Percentiles rank a stretch among this genome's conserved stretches.
phyloP scores from a whole-genome alignment of 2,113 vertebrate genomes.

The Vicugna pacos region DNA sequence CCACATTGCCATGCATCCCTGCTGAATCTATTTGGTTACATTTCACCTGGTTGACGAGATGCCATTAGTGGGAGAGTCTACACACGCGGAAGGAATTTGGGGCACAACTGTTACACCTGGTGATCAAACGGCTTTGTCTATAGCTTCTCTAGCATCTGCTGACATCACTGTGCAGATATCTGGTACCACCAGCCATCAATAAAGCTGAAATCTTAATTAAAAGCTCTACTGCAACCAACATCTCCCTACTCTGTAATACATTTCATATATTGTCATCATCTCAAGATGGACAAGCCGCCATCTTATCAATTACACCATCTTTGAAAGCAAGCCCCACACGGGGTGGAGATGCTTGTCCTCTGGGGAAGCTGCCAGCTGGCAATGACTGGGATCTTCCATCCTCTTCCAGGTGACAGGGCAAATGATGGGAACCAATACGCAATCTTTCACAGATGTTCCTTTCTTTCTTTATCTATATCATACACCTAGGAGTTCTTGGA shows the following conservation, averaged over 20 bases:
- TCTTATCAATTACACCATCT: background rate
- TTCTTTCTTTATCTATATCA: background rate
- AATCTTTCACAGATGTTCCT: background rate
- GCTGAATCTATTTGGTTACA: background rate
- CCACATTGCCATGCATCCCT: background rate
- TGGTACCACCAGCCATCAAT: too few species aligned
- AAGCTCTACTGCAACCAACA: background rate
- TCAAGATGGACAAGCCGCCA: background rate
- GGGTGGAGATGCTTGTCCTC: background rate
- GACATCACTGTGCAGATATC: accelerated
- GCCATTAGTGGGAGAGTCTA: too few species aligned
- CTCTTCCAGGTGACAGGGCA: background rate
- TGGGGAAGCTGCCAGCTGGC: background rate
- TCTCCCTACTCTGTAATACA: background rate
- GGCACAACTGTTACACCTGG: background rate
- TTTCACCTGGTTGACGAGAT: background rate
- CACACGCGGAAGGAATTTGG: background rate
- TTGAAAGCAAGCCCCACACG: background rate
- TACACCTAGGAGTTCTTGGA: background rate
- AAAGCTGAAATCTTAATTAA: background rate
- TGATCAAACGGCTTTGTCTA: background rate
- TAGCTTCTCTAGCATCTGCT: background rate
- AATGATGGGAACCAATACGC: accelerated
- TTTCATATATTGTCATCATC: background rate
- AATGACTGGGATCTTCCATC: background rate